These are phyloP conservation scores for Teleogryllus oceanicus DNA, from an alignment of 2,888 invertebrate genomes.

Conservation along the genomic window DNA sequence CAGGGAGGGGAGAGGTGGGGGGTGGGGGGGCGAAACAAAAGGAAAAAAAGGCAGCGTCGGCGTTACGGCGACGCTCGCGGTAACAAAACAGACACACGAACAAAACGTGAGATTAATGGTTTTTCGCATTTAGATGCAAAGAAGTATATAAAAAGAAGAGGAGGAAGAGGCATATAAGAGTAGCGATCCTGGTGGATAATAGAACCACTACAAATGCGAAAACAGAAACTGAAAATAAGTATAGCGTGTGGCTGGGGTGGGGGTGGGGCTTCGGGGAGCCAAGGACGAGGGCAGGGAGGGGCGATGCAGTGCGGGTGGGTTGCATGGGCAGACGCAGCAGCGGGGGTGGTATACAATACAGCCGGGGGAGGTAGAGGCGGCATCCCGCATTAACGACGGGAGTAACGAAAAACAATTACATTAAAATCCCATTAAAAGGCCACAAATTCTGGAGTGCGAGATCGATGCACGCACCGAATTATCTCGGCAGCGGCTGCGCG, in stretches of 20 bases:
- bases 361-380: no score
- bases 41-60: background rate
- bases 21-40: background rate
- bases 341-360: no score
- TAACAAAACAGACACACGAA: background rate
- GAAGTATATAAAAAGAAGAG: background rate
- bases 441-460: slow-evolving; percentile 21
- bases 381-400: background rate
- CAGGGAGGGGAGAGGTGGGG: background rate
- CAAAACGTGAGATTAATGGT: slow-evolving; percentile 11
- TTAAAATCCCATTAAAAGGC: slow-evolving; percentile 31
- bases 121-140: slow-evolving; percentile 18
- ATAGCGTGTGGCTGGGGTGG: background rate
- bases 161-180: background rate
- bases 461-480: slow-evolving; percentile 1
- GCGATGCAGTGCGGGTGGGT: no score
- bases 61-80: slow-evolving; percentile 18
- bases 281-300: no score
- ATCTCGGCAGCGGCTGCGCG: background rate
- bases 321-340: no score
- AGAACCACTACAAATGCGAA: background rate
- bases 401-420: slow-evolving; percentile 28
- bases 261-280: no score
- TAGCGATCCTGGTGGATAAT: background rate
- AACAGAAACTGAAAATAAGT: background rate